These are phyloP conservation scores for Centrocercus urophasianus DNA, from an alignment of 2,113 vertebrate genomes.

Conservation along the genomic window DNA sequence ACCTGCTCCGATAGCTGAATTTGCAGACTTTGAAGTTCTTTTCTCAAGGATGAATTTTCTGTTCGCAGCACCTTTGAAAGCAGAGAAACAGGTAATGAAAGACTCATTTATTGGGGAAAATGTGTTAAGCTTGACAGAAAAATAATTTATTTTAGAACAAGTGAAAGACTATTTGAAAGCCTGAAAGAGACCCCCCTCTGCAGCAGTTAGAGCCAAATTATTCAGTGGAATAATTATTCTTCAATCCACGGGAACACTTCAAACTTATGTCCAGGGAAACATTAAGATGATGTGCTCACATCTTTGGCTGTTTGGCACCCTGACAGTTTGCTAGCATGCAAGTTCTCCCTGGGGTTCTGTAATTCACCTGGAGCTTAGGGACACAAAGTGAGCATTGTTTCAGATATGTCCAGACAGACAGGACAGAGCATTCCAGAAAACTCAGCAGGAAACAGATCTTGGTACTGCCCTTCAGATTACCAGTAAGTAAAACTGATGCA, in stretches of 20 bases:
- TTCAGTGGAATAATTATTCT: not conserved
- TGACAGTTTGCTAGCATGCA: not conserved
- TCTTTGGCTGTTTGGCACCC: not conserved
- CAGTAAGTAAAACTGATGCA: not conserved
- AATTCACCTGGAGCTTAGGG: not conserved
- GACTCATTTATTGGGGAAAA: constrained; percentile 18
- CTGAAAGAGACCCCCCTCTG: not conserved
- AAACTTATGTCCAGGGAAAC: not conserved
- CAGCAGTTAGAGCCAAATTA: not conserved
- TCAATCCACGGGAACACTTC: not conserved
- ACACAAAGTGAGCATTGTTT: not conserved
- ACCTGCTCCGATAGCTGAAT: constrained; percentile 87
- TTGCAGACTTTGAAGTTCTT: constrained; percentile 84
- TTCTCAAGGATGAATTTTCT: constrained; percentile 84
- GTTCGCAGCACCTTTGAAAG: constrained; percentile 83
- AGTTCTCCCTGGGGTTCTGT: not conserved
- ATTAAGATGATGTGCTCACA: not conserved
- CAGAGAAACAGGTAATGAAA: constrained; percentile 53
- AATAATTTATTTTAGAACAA: constrained; percentile 17
- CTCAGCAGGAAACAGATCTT: not conserved
- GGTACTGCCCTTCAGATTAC: not conserved
- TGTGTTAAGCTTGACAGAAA: constrained; percentile 27
- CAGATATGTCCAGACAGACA: not conserved
- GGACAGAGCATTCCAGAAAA: not conserved
- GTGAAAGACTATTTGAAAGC: constrained; percentile 30